Evolutionary conservation across 2,888 invertebrate species (phyloP).

Genomic region (Mechanitis messenoides): DNA sequence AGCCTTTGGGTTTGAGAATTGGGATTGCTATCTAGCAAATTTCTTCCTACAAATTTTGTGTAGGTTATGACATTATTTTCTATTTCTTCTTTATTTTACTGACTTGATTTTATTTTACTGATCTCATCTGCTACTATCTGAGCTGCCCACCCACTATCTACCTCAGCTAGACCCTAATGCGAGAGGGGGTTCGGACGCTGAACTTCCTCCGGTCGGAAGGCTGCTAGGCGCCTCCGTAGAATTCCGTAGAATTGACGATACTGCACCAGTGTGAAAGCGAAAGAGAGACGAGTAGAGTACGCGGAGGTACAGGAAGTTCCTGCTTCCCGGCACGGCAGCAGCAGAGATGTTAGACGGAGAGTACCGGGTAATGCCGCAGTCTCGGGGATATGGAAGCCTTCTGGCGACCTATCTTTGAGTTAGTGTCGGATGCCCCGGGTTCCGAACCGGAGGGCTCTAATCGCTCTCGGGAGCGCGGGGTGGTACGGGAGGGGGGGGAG

Average conservation of each 20-base stretch:
- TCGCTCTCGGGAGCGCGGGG: slow-evolving; percentile 7
- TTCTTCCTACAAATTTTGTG: too few species aligned
- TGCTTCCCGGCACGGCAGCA: slow-evolving; percentile 23
- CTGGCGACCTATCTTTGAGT: slow-evolving; percentile 25
- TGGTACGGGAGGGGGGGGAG: slow-evolving; percentile 10
- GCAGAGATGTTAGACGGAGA: slow-evolving; percentile 27
- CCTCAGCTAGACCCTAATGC: slow-evolving; percentile 12
- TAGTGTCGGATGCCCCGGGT: slow-evolving; percentile 10
- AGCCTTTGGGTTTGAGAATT: too few species aligned
- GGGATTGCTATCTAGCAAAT: too few species aligned
- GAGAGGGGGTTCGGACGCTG: slow-evolving; percentile 18
- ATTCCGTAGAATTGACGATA: neutral
- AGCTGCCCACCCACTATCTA: too few species aligned
- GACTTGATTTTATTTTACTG: too few species aligned
- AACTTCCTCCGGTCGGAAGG: slow-evolving; percentile 8
- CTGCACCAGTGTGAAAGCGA: slow-evolving; percentile 12
- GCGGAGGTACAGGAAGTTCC: slow-evolving; percentile 26
- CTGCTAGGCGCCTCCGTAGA: slow-evolving; percentile 8
- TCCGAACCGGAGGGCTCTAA: slow-evolving; percentile 10
- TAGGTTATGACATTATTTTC: too few species aligned
- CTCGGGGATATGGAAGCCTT: slow-evolving; percentile 28
- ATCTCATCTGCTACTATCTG: too few species aligned
- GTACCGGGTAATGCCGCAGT: slow-evolving; percentile 20
- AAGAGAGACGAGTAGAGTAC: slow-evolving; percentile 26
- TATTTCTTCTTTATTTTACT: too few species aligned